Base-by-base conservation (phyloP, 2,797 vertebrate genomes). In the Halcyon leucocephala region DNA sequence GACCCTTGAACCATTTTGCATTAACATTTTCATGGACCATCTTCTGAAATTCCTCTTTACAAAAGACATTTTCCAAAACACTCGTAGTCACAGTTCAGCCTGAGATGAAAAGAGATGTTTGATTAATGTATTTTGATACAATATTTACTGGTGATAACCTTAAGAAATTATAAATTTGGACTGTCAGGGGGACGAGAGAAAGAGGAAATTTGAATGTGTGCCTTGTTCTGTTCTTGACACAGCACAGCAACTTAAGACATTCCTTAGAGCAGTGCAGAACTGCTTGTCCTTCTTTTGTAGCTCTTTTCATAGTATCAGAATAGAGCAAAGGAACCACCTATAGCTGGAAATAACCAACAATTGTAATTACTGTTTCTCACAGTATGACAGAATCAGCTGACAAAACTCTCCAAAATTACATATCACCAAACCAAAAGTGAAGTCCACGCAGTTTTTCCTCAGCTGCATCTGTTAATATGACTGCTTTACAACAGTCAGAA, bases 401-500 rank as follows among this genome's bases (percentile, higher is more conserved):
- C 41, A 86, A 73, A 66, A 39, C 39, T 67, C 46, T 77, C 55
- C 48, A 78, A 44, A 73, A 51, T 73, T 48, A 67, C 61, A 55
- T 10, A 31, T 54, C 42, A 41, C 22, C 3, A 12, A 89, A 69
- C 49, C 33, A 72, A 25, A 12, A 29, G 65, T 57, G n/a, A 90
- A 64, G 35, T 60, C 52, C 52, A 10, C 3, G 1, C 39, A 20
- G 41, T 35, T 92, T 92, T 77, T 29, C 44, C 48, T 71, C 46
- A 37, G 3, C 10, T 2, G 16, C 57, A 22, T 93, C 76, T 81
- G 72, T 89, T 90, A 88, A 67, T 65, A 46, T 67, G 31, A 35
- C 49, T 78, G 69, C 33, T 86, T 91, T 49, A 58, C 86, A 90
- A 94, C 5, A 83, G 72, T 67, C 72, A 82, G 82, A 95, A 95